phyloP scores from a whole-genome alignment of 2,113 vertebrate species.

The Dinomys branickii region DNA sequence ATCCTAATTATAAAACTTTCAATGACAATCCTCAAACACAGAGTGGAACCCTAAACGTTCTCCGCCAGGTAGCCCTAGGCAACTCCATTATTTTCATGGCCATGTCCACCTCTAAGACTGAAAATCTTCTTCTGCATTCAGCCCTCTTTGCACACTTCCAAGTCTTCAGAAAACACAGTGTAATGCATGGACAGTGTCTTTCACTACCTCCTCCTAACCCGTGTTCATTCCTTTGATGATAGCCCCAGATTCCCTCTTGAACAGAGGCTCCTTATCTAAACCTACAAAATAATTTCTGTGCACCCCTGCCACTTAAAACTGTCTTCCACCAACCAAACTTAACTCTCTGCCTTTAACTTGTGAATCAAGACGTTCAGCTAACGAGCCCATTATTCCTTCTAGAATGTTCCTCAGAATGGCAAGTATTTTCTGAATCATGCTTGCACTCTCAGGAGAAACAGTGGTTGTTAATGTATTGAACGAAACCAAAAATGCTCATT shows the following conservation, averaged over 20 bases:
- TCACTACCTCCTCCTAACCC: neutral
- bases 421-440: constrained; percentile 26
- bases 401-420: neutral
- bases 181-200: neutral
- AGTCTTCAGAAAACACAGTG: constrained; percentile 4
- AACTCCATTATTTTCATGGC: neutral
- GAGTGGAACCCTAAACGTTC: neutral
- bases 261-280: neutral
- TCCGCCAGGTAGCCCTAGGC: neutral
- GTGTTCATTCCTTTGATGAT: neutral
- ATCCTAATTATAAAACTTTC: constrained; percentile 27
- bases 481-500: neutral
- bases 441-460: constrained; percentile 14
- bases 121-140: neutral
- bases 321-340: neutral
- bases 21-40: constrained; percentile 11
- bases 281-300: neutral
- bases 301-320: neutral
- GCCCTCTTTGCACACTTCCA: neutral
- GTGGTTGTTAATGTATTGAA: neutral
- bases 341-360: neutral
- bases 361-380: neutral
- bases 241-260: neutral
- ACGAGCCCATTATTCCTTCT: neutral
- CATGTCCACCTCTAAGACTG: neutral